These are phyloP conservation scores for Pecten maximus DNA, from an alignment of 2,888 invertebrate species.

Conservation along the genomic window DNA sequence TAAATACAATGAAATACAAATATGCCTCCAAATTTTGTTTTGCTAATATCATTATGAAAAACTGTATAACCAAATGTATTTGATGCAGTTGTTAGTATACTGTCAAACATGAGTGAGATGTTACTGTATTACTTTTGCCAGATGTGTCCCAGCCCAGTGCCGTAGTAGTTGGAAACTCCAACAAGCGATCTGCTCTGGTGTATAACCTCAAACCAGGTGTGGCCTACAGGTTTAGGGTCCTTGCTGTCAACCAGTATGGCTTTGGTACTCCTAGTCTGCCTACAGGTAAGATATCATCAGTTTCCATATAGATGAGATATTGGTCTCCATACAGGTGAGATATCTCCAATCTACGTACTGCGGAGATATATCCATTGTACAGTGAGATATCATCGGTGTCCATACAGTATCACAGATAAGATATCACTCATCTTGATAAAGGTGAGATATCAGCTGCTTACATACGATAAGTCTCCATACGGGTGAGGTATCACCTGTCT, in stretches of 20 bases:
- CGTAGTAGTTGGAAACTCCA: constrained; percentile 45
- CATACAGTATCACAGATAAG: not conserved
- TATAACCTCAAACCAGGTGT: constrained; percentile 91
- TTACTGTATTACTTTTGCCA: not conserved
- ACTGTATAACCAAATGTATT: too few species aligned
- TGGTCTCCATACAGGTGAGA: too few species aligned
- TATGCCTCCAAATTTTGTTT: too few species aligned
- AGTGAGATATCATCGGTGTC: not conserved
- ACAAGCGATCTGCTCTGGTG: constrained; percentile 60
- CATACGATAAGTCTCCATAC: not conserved
- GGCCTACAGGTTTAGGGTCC: constrained; percentile 93
- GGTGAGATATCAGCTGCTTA: not conserved
- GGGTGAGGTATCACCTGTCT: not conserved
- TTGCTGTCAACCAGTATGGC: constrained; percentile 93
- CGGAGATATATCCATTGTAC: not conserved
- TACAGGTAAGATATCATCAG: constrained; percentile 62
- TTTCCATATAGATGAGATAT: not conserved
- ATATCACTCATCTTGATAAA: not conserved
- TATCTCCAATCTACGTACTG: not conserved
- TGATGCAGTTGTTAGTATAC: too few species aligned
- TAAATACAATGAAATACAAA: too few species aligned
- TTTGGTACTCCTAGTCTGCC: constrained; percentile 91
- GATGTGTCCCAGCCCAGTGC: constrained; percentile 50
- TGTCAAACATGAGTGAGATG: not conserved
- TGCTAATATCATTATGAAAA: too few species aligned